These are phyloP conservation scores for Entomobrya multifasciata DNA, from an alignment of 2,888 invertebrate species.

Conservation along the genomic window DNA sequence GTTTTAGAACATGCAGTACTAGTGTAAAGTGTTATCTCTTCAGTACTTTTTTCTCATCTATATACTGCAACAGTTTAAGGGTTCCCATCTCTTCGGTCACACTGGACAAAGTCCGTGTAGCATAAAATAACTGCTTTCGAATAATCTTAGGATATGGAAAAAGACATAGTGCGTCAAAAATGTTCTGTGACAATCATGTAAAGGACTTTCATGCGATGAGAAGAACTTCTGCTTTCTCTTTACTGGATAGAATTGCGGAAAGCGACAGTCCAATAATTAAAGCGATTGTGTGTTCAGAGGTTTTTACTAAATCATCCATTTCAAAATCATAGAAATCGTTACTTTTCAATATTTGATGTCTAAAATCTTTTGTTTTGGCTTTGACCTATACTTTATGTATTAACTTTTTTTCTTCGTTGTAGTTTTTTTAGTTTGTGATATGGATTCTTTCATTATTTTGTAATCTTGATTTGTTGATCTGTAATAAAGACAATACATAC, in stretches of 20 bases:
- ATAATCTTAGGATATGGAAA: conserved; percentile 16
- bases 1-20: too few species aligned
- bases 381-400: too few species aligned
- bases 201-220: conserved; percentile 32
- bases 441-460: too few species aligned
- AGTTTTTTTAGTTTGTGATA: too few species aligned
- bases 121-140: conserved; percentile 47
- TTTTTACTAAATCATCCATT: conserved; percentile 13
- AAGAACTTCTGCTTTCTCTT: neutral
- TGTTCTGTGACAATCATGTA: conserved; percentile 22
- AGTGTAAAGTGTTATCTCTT: conserved; percentile 24
- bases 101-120: neutral
- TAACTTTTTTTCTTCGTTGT: too few species aligned
- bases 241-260: conserved; percentile 1
- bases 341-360: conserved; percentile 15
- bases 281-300: neutral
- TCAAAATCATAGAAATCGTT: conserved; percentile 5
- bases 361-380: too few species aligned
- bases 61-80: conserved; percentile 42
- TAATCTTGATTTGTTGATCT: too few species aligned
- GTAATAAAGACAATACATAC: too few species aligned
- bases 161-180: conserved; percentile 8
- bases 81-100: neutral
- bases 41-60: conserved; percentile 6
- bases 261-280: conserved; percentile 11